Evolutionary conservation across 37 sponge, comb jelly and placozoan genomes (phyloP).

Genomic region (Axinella damicornis): DNA sequence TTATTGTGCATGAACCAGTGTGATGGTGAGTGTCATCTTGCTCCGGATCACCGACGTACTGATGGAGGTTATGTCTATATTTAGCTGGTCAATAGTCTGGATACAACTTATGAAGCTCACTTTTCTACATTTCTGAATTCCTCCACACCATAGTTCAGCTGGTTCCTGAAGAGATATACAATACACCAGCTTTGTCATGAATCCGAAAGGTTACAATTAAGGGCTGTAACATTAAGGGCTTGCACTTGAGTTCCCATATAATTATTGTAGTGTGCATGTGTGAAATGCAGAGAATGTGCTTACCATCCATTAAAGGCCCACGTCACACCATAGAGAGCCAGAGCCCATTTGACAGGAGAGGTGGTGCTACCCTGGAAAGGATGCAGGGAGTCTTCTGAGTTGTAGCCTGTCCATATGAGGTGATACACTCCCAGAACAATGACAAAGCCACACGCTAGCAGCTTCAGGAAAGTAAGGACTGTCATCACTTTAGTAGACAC

Average conservation of each 20-base stretch:
- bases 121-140: constrained; percentile 50
- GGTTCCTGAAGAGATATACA: constrained; percentile 41
- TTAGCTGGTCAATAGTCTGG: too few relatives aligned
- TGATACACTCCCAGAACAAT: constrained; percentile 41
- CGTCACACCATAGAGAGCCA: constrained; percentile 75
- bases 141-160: constrained; percentile 51
- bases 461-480: constrained; percentile 20
- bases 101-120: constrained; percentile 7
- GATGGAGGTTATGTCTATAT: too few relatives aligned
- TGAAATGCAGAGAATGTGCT: too few relatives aligned
- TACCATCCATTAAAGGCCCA: constrained; percentile 94
- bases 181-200: too few relatives aligned
- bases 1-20: too few relatives aligned
- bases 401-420: constrained; percentile 16
- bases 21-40: too few relatives aligned
- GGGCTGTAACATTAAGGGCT: too few relatives aligned
- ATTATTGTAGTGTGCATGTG: too few relatives aligned
- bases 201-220: too few relatives aligned
- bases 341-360: constrained; percentile 27
- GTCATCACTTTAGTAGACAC: constrained; percentile 27
- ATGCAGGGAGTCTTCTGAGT: constrained; percentile 3
- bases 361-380: neutral
- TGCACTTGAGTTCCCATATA: too few relatives aligned
- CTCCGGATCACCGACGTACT: too few relatives aligned
- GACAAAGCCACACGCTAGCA: constrained; percentile 37